These are phyloP conservation scores for Lottia scabra DNA, from an alignment of 2,888 invertebrate species.

Conservation along the genomic window DNA sequence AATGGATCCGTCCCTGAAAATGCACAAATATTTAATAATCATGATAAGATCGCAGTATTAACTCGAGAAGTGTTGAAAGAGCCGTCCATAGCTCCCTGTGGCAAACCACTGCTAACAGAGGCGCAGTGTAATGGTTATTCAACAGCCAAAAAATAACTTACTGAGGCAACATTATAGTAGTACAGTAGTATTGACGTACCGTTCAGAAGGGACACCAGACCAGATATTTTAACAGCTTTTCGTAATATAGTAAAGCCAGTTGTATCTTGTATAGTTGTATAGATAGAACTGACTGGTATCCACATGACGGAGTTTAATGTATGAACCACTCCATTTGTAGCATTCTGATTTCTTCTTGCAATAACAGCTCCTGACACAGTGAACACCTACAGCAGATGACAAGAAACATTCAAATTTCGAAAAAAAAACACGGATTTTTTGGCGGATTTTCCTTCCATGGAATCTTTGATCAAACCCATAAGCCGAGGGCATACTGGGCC, in stretches of 20 bases:
- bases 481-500: too few relatives aligned
- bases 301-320: background rate
- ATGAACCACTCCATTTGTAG: background rate
- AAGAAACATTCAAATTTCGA: background rate
- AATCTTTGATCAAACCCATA: too few relatives aligned
- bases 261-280: background rate
- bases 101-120: too few relatives aligned
- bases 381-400: background rate
- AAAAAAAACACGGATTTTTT: too few relatives aligned
- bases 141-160: background rate
- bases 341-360: background rate
- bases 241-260: background rate
- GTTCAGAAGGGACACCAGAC: background rate
- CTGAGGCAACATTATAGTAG: too few relatives aligned
- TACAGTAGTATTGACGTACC: background rate
- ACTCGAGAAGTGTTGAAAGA: too few relatives aligned
- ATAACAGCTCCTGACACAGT: background rate
- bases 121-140: too few relatives aligned
- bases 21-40: too few relatives aligned
- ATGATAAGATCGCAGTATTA: too few relatives aligned
- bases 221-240: background rate
- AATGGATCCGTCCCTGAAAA: background rate
- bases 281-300: background rate
- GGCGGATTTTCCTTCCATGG: too few relatives aligned
- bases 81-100: too few relatives aligned